Evolutionary conservation across 2,113 vertebrate species (phyloP).

Genomic region (Nothoprocta pentlandii): DNA sequence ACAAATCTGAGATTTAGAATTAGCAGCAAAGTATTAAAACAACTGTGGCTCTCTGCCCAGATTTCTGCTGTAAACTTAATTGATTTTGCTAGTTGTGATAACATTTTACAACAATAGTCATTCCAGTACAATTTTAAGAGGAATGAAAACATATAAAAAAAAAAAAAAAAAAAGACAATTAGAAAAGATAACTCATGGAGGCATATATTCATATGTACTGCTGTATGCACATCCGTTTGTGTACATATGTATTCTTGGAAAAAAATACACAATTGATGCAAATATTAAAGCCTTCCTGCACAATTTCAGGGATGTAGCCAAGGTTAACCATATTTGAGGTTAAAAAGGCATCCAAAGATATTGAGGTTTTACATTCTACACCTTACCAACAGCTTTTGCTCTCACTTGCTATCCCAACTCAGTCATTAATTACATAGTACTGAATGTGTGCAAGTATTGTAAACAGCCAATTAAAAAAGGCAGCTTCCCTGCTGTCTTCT

Average conservation of each 20-base stretch:
- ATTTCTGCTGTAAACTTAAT: constrained; percentile 34
- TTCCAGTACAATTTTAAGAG: not conserved
- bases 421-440: not conserved
- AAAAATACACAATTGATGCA: not conserved
- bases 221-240: not conserved
- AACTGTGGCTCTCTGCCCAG: constrained; percentile 12
- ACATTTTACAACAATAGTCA: not conserved
- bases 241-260: too few relatives aligned
- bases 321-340: not conserved
- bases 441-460: not conserved
- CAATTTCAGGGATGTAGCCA: not conserved
- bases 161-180: not conserved
- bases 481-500: not conserved
- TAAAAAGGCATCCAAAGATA: not conserved
- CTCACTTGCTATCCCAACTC: fast-evolving
- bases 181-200: not conserved
- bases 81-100: constrained; percentile 39
- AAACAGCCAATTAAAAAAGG: not conserved
- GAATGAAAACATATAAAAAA: not conserved
- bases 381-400: not conserved
- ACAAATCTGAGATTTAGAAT: constrained; percentile 31
- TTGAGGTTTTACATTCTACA: not conserved
- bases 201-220: fast-evolving
- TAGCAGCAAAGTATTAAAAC: not conserved
- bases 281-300: not conserved